Conservation (phyloP, 1,140 invertebrate species). For the Temnothorax curvispinosus region DNA sequence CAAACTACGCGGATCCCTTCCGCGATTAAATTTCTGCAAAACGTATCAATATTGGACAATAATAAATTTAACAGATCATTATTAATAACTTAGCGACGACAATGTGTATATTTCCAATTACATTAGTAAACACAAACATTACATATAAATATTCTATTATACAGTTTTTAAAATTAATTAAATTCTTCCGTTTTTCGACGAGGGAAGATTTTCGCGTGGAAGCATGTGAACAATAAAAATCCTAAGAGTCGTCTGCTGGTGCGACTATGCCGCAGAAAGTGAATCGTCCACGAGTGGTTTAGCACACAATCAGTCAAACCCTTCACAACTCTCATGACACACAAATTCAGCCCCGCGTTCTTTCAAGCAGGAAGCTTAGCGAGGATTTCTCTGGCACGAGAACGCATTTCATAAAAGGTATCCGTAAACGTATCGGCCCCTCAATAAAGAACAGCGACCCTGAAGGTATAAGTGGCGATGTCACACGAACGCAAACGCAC, state of each 20-base stretch:
- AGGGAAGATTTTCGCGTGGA: not conserved
- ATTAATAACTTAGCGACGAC: constrained; percentile 1
- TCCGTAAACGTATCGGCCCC: not conserved
- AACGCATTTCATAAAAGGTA: not conserved
- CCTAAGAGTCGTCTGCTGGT: not conserved
- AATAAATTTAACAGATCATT: constrained; percentile 29
- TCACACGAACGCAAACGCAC: constrained; percentile 1
- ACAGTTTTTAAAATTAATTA: not conserved
- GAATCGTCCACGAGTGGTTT: not conserved
- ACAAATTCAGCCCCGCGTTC: not conserved
- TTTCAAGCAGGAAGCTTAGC: not conserved
- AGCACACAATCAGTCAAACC: not conserved
- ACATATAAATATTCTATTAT: not conserved
- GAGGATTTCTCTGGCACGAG: not conserved
- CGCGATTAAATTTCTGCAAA: constrained; percentile 41
- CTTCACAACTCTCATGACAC: not conserved
- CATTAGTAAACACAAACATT: not conserved
- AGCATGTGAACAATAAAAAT: not conserved
- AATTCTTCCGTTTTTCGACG: not conserved
- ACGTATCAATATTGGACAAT: constrained; percentile 45
- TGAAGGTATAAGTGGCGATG: not conserved
- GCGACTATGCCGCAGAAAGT: not conserved
- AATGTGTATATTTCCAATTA: not conserved
- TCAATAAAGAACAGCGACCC: constrained; percentile 25
- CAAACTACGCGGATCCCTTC: constrained; percentile 26